Conservation (phyloP, 2,797 vertebrate genomes). For the Mycteria americana region DNA sequence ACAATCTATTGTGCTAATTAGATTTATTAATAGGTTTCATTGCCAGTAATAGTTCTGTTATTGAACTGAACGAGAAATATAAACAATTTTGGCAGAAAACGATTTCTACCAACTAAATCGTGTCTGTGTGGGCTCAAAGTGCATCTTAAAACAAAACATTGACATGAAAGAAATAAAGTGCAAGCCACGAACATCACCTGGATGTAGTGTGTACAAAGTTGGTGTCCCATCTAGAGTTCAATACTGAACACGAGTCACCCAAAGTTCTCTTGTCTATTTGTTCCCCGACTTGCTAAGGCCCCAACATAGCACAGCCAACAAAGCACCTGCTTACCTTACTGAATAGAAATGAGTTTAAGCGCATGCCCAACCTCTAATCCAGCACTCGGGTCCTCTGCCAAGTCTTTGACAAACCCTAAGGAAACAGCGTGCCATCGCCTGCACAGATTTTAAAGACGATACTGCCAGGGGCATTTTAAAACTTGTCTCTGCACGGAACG, state of each 20-base stretch:
- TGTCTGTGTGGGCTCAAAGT: background rate
- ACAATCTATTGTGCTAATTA: background rate
- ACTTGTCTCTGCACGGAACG: background rate
- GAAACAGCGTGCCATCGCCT: rapidly evolving
- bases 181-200: background rate
- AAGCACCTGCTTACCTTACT: background rate
- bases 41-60: background rate
- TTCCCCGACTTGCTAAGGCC: background rate
- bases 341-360: background rate
- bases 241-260: rapidly evolving
- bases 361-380: background rate
- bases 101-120: background rate
- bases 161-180: background rate
- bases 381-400: background rate
- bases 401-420: background rate
- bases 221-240: background rate
- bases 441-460: rapidly evolving
- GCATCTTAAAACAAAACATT: background rate
- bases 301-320: background rate
- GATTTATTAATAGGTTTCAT: background rate
- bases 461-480: background rate
- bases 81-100: background rate
- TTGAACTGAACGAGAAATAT: background rate
- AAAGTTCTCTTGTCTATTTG: background rate
- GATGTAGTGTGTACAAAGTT: rapidly evolving